Conservation (phyloP, 1,140 invertebrate genomes). For the Hestina assimilis region DNA sequence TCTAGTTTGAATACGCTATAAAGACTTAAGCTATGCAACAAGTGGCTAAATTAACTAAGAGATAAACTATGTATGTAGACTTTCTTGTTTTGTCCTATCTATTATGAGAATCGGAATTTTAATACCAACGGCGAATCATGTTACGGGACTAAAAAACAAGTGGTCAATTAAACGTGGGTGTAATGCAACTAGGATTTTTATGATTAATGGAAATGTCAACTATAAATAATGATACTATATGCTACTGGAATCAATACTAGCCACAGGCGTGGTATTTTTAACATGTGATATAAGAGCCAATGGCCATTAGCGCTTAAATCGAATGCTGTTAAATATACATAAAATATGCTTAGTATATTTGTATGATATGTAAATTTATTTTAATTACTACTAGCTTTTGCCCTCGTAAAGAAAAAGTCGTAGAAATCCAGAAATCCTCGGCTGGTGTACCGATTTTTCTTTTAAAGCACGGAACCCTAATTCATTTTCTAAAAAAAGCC, state of each 20-base stretch:
- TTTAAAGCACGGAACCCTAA: too few species aligned
- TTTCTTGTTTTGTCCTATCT: conserved; percentile 16
- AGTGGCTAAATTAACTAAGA: conserved; percentile 6
- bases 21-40: conserved; percentile 6
- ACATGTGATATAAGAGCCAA: background rate
- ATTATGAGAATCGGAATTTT: conserved; percentile 11
- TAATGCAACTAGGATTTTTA: conserved; percentile 19
- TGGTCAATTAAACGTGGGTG: conserved; percentile 16
- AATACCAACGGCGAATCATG: conserved; percentile 9
- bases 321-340: too few species aligned
- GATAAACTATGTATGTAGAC: conserved; percentile 5
- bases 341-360: too few species aligned
- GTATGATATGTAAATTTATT: too few species aligned
- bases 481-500: too few species aligned
- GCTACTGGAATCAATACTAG: too few species aligned
- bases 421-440: too few species aligned
- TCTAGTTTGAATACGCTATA: conserved; percentile 19
- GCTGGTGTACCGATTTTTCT: too few species aligned
- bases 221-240: conserved; percentile 14
- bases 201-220: conserved; percentile 21
- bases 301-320: background rate
- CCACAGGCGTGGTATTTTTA: too few species aligned
- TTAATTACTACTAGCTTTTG: background rate
- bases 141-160: conserved; percentile 14
- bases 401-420: too few species aligned